Base-by-base conservation (phyloP, 2,797 vertebrate species). In the Aratinga solstitialis region DNA sequence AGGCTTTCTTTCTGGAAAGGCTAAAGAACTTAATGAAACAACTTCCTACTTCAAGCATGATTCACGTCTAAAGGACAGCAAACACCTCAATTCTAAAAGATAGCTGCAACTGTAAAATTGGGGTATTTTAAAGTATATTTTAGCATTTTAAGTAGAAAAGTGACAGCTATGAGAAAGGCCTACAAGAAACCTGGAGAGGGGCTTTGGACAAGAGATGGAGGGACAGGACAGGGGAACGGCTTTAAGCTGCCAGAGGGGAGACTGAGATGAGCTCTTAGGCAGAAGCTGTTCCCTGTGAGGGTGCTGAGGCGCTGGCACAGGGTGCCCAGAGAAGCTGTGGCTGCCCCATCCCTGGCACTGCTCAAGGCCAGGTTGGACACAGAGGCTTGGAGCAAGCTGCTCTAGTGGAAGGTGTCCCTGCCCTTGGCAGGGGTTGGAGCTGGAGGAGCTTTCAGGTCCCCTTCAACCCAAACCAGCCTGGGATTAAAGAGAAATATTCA, bases 61-160 rank as follows among this genome's bases (percentile, higher is more conserved):
- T 58, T 84, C 2, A 54, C 43, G 66, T 32, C 62, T 38, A 73
- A 54, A 93, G 19, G 34, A 20, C 8, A 50, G 47, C 40, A 83
- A 67, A 71, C 5, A 21, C 3, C 15, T 27, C 22, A 2, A 7
- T 45, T 59, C 38, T 76, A 62, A 81, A 59, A 69, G 45, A 61
- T 10, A 7, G 17, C 7, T 20, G 2, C 14, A 45, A 27, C 0
- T 63, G 40, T 51, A 76, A 51, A 86, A 59, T 0, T 26, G 11
- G 11, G 13, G 2, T 27, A 34, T 50, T 94, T 75, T 5, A 10
- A 43, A 45, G 29, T n/a, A 32, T 5, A 42, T 59, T 66, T 79
- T 7, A 21, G 24, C 22, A n/a, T 54, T 82, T 62, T 17, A 58
- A 61, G 11, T 5, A 66, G 27, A 30, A 38, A 68, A 74, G 34